These are phyloP conservation scores for Pristionchus maxplancki DNA, from an alignment of 2,888 invertebrate species.

Conservation along the genomic window DNA sequence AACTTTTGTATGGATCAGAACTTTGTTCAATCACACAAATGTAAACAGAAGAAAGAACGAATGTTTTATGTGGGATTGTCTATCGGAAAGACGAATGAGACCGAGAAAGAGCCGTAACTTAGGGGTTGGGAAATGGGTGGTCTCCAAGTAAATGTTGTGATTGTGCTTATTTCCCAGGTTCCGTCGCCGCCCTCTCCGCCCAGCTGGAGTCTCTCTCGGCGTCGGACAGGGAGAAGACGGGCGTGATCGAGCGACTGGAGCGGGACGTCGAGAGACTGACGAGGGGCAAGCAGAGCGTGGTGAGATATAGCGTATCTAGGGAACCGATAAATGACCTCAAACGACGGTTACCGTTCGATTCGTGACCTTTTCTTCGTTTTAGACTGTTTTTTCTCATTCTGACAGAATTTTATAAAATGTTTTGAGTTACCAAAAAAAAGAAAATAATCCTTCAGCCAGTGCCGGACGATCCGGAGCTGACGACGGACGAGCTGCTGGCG, in stretches of 20 bases:
- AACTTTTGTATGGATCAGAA: neutral
- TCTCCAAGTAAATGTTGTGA: too few relatives aligned
- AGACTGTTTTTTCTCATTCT: too few relatives aligned
- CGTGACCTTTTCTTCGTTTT: too few relatives aligned
- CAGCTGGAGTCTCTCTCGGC: constrained; percentile 52
- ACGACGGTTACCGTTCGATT: too few relatives aligned
- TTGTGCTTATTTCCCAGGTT: constrained; percentile 6
- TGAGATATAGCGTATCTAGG: too few relatives aligned
- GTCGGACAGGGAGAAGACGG: constrained; percentile 53
- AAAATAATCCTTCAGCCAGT: constrained; percentile 22
- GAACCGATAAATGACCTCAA: neutral
- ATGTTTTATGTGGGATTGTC: neutral
- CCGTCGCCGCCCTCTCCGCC: neutral
- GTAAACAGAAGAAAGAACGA: too few relatives aligned
- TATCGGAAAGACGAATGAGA: neutral
- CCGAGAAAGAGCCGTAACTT: neutral
- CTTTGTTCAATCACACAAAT: too few relatives aligned
- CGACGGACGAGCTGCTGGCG: constrained; percentile 25
- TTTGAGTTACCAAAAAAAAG: too few relatives aligned
- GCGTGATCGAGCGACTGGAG: constrained; percentile 59
- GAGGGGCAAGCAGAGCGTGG: neutral
- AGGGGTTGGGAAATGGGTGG: neutral
- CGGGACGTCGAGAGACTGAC: constrained; percentile 58
- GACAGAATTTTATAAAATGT: too few relatives aligned
- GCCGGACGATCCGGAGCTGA: constrained; percentile 27